phyloP scores from a whole-genome alignment of 2,797 vertebrate species.

The Oryzias sinensis region DNA sequence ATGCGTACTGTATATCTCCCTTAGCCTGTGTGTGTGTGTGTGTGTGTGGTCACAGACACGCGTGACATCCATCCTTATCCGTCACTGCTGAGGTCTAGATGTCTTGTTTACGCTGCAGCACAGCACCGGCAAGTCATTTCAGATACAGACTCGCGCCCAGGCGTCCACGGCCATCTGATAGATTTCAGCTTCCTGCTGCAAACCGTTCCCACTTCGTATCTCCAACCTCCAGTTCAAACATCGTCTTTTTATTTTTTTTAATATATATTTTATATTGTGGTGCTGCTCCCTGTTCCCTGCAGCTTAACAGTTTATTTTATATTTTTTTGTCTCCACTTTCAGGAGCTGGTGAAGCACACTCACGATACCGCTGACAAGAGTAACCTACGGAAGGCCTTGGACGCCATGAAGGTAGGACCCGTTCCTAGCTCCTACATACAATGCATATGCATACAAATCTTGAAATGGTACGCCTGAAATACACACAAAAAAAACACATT shows the following conservation, averaged over 20 bases:
- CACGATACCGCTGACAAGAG: conserved; percentile 84
- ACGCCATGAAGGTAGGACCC: conserved; percentile 91
- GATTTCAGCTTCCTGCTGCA: conserved; percentile 30
- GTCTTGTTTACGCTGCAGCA: conserved; percentile 73
- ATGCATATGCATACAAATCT: too few species aligned
- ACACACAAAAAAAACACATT: too few species aligned
- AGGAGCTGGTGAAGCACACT: conserved; percentile 97
- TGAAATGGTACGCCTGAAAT: too few species aligned
- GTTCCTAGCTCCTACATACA: too few species aligned
- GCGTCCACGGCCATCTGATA: conserved; percentile 49
- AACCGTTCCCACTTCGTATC: conserved; percentile 37
- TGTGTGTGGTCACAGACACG: conserved; percentile 39
- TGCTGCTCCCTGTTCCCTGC: neutral
- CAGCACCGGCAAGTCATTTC: conserved; percentile 67
- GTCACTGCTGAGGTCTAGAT: conserved; percentile 59
- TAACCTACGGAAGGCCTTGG: conserved; percentile 88
- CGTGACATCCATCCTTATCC: conserved; percentile 73
- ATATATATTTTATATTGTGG: neutral
- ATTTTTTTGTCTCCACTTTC: conserved; percentile 20
- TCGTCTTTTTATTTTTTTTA: neutral
- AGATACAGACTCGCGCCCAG: conserved; percentile 39
- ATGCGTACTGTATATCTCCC: conserved; percentile 62
- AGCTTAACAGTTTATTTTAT: neutral
- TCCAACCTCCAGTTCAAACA: too few species aligned
- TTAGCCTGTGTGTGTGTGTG: conserved; percentile 20